Evolutionary conservation across 2,797 vertebrate species (phyloP), one percentile per base, ranked within the genome.

Genomic region (Bryconaethiops microstoma): DNA sequence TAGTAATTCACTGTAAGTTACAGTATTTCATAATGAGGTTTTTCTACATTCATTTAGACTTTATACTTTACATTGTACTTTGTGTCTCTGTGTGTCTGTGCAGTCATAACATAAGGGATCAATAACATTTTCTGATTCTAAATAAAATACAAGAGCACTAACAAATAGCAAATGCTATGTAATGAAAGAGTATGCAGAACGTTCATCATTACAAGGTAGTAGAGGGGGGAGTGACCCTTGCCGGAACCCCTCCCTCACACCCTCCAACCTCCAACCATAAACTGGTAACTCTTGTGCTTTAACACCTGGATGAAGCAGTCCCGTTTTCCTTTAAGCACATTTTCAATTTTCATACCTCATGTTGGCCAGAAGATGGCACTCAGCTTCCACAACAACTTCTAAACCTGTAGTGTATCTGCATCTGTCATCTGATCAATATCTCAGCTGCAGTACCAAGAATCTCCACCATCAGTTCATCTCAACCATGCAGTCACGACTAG

Each of bases 331-430:
- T 69, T 50, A 4, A n/a, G 9, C 19, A 67, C 35, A 35, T 35
- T 35, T 35, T 35, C 2, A 4, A 69, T 13, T 14, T 14, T 13
- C 13, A 74, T 65, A 45, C 19, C 19, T 45, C 16, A 67, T 4
- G 55, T 12, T 80, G 50, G 55, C 75, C 91, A 91, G 78, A 82
- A 88, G 88, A 52, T 88, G 88, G 83, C 0, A 63, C 7, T 65
- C 84, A 82, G 81, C 76, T 21, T 48, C 60, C 13, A 64, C 5
- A 23, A 9, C 17, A 68, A 63, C 13, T 7, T 67, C 1, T 25
- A 59, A 48, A 17, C 35, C 19, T 45, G 59, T 19, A 2, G 14
- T 23, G 59, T 39, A 50, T 54, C 55, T 54, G 23, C 76, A 74
- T 48, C 50, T 65, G 59, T 65, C 75, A 82, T 12, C 14, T 59